A percentile compares a stretch with the other conserved stretches of the same genome.
Evolutionary conservation across 2,888 invertebrate genomes (phyloP).

Genomic region (Ophion slaviceki): DNA sequence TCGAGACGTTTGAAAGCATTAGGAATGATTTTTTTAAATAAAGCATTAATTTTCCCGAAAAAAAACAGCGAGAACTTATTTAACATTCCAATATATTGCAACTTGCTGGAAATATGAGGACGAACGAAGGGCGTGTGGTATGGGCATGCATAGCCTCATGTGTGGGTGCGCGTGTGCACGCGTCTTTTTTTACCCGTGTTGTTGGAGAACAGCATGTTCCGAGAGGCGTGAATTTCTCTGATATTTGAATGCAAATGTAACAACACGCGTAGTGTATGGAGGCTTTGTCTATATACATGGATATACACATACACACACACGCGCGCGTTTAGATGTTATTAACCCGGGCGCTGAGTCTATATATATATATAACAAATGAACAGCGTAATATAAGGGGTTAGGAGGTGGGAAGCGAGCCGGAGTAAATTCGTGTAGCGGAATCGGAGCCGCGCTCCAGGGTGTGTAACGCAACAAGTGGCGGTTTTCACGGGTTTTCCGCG

Average conservation of each 20-base stretch:
- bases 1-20: too few species aligned
- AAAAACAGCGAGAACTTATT: too few species aligned
- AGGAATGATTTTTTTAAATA: too few species aligned
- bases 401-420: constrained; percentile 48
- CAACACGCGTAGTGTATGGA: constrained; percentile 49
- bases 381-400: background rate
- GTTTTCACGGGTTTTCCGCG: constrained; percentile 83
- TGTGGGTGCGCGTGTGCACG: background rate
- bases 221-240: constrained; percentile 62
- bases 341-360: background rate
- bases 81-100: background rate
- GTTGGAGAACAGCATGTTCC: constrained; percentile 11
- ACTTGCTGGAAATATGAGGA: background rate
- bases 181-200: background rate
- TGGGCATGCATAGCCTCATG: background rate
- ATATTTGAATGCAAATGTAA: constrained; percentile 63
- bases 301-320: background rate
- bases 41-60: too few species aligned
- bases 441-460: constrained; percentile 65
- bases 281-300: background rate
- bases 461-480: constrained; percentile 83
- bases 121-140: too few species aligned
- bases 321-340: background rate
- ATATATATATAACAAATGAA: background rate
- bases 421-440: constrained; percentile 66